A percentile compares a stretch with the other conserved stretches of the same genome.
Evolutionary conservation across 2,113 vertebrate species (phyloP).

Genomic region (Aramus guarauna): DNA sequence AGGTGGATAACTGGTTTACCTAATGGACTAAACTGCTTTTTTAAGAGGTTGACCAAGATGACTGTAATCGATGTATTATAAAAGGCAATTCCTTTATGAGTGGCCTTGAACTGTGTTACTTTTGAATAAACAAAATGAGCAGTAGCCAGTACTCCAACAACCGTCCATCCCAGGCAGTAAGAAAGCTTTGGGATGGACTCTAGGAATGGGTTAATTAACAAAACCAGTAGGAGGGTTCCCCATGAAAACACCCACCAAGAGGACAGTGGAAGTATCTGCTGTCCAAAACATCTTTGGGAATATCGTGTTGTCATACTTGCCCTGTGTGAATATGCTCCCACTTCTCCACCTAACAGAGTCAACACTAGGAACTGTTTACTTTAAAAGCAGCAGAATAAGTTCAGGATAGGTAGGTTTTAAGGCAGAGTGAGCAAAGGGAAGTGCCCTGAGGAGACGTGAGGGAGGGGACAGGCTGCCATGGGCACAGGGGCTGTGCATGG

Average conservation of each 20-base stretch:
- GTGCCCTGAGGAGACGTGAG: background rate
- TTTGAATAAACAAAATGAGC: background rate
- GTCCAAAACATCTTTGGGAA: background rate
- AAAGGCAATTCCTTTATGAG: background rate
- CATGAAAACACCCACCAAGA: background rate
- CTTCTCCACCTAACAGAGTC: background rate
- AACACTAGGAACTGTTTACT: background rate
- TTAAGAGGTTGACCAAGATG: background rate
- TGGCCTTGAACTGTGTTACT: background rate
- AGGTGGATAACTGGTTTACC: background rate
- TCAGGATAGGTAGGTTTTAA: background rate
- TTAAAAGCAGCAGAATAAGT: background rate
- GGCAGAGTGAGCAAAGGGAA: background rate
- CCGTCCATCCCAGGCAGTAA: background rate
- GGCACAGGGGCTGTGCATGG: background rate
- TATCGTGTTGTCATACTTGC: background rate
- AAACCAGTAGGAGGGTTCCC: background rate
- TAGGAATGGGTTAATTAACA: background rate
- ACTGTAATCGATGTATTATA: background rate
- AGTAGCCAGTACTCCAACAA: background rate
- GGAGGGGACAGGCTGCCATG: background rate
- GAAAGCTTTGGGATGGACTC: background rate
- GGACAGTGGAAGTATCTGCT: background rate
- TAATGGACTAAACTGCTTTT: background rate
- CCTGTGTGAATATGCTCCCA: rapidly evolving